Percentiles rank a stretch among this genome's conserved stretches.
Evolutionary conservation across 2,888 invertebrate genomes (phyloP).

Genomic region (Ceraclea dissimilis): DNA sequence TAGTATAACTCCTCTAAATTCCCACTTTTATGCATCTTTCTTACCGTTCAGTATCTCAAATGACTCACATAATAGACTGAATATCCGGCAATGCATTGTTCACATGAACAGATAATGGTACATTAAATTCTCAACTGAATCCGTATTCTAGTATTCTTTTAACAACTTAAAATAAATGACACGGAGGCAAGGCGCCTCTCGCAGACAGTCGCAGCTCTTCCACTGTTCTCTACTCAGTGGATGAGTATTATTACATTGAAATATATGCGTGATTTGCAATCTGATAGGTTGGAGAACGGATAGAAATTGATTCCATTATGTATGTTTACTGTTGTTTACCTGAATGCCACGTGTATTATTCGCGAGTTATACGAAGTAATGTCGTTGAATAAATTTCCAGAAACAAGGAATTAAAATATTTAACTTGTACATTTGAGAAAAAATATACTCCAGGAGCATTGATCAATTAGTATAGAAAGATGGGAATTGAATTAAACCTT

Average conservation of each 20-base stretch:
- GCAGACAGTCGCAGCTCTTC: neutral
- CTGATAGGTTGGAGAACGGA: neutral
- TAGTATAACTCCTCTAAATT: neutral
- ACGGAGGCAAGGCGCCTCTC: neutral
- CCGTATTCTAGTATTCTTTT: neutral
- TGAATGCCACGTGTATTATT: too few species aligned
- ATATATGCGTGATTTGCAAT: neutral
- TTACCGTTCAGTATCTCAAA: neutral
- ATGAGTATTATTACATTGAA: neutral
- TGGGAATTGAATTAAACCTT: too few species aligned
- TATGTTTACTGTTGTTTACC: too few species aligned
- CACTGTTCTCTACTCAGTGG: too few species aligned
- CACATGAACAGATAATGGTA: slow-evolving; percentile 1
- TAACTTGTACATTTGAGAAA: too few species aligned
- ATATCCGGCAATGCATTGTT: slow-evolving; percentile 1
- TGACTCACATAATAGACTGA: slow-evolving; percentile 2
- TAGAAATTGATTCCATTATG: neutral
- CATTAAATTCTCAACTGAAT: neutral
- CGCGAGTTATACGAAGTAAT: too few species aligned
- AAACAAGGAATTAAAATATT: too few species aligned
- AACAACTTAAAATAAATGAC: slow-evolving; percentile 1
- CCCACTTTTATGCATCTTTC: neutral
- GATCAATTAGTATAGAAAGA: too few species aligned
- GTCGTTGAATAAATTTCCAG: too few species aligned
- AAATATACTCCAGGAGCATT: too few species aligned